These are phyloP conservation scores for Mormyrus proboscirostris DNA, from an alignment of 2,797 vertebrate species.

Conservation along the genomic window DNA sequence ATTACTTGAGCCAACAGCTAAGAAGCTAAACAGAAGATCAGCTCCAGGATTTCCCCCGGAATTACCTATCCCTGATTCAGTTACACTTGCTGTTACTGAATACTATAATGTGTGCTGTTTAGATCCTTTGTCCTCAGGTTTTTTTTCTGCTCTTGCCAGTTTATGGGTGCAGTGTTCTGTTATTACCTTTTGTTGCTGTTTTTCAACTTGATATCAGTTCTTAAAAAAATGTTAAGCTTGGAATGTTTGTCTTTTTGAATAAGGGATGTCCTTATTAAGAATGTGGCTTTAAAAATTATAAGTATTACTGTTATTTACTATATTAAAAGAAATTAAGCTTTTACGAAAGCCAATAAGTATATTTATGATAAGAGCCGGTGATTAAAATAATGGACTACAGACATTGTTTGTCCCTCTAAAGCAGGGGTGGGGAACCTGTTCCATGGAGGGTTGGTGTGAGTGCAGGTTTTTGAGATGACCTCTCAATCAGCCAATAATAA, in stretches of 20 bases:
- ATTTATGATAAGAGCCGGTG: not conserved
- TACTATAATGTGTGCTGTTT: not conserved
- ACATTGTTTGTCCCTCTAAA: not conserved
- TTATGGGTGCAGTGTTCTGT: not conserved
- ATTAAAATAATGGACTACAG: not conserved
- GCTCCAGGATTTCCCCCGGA: not conserved
- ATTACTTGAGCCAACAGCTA: not conserved
- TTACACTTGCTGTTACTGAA: not conserved
- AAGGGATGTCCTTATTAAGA: not conserved
- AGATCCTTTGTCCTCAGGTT: not conserved
- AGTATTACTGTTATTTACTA: not conserved
- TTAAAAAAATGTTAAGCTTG: not conserved
- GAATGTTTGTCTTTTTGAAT: not conserved
- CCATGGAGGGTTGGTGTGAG: no score
- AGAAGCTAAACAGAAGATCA: not conserved
- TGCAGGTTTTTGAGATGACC: no score
- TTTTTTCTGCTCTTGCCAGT: not conserved
- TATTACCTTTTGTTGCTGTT: not conserved
- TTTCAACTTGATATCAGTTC: not conserved
- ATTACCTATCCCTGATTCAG: not conserved
- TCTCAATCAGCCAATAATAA: no score
- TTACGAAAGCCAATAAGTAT: not conserved
- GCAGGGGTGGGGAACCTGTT: not conserved
- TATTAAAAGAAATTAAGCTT: not conserved
- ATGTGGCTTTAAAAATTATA: not conserved